Evolutionary conservation across 2,113 vertebrate species (phyloP), one percentile per base, ranked within the genome.

Genomic region (Phyllostomus hastatus): DNA sequence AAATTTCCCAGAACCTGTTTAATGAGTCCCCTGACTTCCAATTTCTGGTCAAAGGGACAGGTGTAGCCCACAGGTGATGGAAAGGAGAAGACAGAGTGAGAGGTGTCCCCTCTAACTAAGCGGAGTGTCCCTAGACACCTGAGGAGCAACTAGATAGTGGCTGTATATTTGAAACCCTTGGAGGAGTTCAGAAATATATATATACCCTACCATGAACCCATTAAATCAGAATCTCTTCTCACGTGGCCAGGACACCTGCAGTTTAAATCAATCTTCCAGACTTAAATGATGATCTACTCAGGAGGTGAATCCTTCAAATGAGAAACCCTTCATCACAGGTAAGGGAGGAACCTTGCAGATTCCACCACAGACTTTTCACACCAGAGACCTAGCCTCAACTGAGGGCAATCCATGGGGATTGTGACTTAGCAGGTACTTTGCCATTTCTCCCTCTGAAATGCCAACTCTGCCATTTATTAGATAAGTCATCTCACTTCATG

Each of bases 381-480:
- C 17, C 24, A 31, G 7, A 76, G 10, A 85, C 10, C 4, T 50
- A 12, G 20, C 2, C 15, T 43, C n/a, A n/a, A 33, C 28, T 38
- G 9, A 79, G 33, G 48, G 8, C 20, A 43, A 7, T 4, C 5
- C 7, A 14, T 1, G 1, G 22, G 5, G 3, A 17, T 35, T 59
- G 28, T 50, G 41, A 76, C 41, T 20, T 28, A 46, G 15, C 14
- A n/a, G 54, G 15, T 19, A 9, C 31, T 61, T 72, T 73, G 31
- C 20, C 43, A 1, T 7, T 46, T 15, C 78, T 10, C n/a, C n/a
- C 15, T 4, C 57, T 64, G 41, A 38, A 28, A 7, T 54, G 16
- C 7, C 9, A 2, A 91, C 12, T 48, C 38, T 35, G 31, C 38
- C 57, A 26, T n/a, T 86, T 76, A 22, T 50, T 43, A 38, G 43